Evolutionary conservation across 1,140 invertebrate species (phyloP).

Genomic region (Teleogryllus occipitalis): DNA sequence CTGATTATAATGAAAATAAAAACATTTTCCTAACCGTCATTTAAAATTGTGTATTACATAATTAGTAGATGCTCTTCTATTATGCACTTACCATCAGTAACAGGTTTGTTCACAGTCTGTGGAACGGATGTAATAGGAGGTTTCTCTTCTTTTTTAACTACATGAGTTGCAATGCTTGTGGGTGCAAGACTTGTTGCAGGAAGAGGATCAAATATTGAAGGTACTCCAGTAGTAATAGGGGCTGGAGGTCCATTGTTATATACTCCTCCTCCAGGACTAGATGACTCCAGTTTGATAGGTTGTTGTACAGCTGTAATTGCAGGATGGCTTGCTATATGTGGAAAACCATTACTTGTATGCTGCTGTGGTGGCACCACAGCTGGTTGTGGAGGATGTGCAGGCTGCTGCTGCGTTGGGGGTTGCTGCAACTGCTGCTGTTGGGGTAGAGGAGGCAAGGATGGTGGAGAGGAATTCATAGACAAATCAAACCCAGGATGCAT

Average conservation of each 20-base stretch:
- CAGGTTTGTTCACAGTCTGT: slow-evolving; percentile 8
- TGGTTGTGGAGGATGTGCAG: slow-evolving; percentile 36
- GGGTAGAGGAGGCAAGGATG: slow-evolving; percentile 35
- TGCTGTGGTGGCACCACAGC: slow-evolving; percentile 31
- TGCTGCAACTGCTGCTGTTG: slow-evolving; percentile 29
- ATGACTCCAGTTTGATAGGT: slow-evolving; percentile 8
- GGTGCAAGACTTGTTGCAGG: slow-evolving; percentile 32
- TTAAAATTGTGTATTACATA: too few species aligned
- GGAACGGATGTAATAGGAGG: neutral
- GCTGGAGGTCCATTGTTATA: slow-evolving; percentile 16
- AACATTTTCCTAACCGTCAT: too few species aligned
- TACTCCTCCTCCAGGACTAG: neutral
- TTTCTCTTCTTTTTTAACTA: slow-evolving; percentile 19
- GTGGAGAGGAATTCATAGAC: slow-evolving; percentile 6
- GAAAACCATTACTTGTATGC: slow-evolving; percentile 38
- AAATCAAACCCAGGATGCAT: slow-evolving; percentile 28
- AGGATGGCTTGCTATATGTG: slow-evolving; percentile 26
- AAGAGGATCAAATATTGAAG: slow-evolving; percentile 57
- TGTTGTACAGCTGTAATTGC: slow-evolving; percentile 2
- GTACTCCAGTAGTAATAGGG: slow-evolving; percentile 18
- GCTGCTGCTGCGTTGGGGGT: slow-evolving; percentile 11
- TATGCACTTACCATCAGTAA: slow-evolving; percentile 8
- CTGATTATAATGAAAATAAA: too few species aligned
- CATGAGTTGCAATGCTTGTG: neutral
- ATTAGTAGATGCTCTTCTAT: slow-evolving; percentile 22